Evolutionary conservation across 2,113 vertebrate genomes (phyloP).

Genomic region (Cyanoliseus patagonus): DNA sequence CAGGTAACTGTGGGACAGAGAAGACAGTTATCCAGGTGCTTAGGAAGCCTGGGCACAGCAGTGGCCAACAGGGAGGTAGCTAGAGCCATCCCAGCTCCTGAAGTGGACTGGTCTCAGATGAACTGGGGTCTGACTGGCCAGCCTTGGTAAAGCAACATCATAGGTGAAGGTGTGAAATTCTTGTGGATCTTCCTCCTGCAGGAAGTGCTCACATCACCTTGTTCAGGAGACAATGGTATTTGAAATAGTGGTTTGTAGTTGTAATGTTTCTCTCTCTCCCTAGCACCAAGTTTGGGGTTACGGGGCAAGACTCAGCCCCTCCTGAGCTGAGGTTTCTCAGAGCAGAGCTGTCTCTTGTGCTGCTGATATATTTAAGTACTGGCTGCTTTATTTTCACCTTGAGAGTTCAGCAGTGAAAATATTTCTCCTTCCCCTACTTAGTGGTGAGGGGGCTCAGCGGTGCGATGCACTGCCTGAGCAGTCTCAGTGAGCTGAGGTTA

Average conservation of each 20-base stretch:
- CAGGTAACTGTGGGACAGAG: not conserved
- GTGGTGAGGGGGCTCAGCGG: not conserved
- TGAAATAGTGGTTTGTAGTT: not conserved
- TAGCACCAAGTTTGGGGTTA: not conserved
- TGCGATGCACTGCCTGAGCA: not conserved
- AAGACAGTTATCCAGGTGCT: not conserved
- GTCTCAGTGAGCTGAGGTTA: not conserved
- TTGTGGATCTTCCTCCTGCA: not conserved
- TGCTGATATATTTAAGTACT: not conserved
- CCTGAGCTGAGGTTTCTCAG: not conserved
- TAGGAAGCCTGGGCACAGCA: not conserved
- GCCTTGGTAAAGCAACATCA: not conserved
- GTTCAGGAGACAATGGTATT: not conserved
- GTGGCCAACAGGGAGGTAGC: not conserved
- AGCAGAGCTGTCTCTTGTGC: not conserved
- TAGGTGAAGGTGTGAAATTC: not conserved
- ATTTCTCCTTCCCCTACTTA: not conserved
- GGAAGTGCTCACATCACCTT: not conserved
- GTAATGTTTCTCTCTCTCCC: not conserved
- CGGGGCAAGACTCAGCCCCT: not conserved
- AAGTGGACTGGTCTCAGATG: not conserved
- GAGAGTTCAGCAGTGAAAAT: not conserved
- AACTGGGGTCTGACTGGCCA: not conserved
- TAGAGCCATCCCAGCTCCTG: rapidly evolving
- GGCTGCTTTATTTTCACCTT: not conserved